A percentile compares a stretch with the other conserved stretches of the same genome.
Conservation (phyloP, 64 coral and sea anemone species). For the Actinia equina region DNA sequence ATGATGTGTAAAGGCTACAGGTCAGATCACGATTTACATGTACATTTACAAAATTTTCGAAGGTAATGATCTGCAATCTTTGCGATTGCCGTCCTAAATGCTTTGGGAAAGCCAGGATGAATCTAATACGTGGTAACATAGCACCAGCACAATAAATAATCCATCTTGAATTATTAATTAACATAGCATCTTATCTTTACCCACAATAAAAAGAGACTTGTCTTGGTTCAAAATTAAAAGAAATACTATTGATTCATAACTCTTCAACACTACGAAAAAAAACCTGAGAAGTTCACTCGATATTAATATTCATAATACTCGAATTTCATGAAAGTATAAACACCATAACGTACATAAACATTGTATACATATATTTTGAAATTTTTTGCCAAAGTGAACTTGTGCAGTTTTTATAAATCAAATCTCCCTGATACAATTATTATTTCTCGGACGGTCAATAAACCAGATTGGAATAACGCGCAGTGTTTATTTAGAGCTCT, state of each 20-base stretch:
- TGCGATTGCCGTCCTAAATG: not conserved
- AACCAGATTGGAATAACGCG: not conserved
- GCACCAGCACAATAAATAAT: not conserved
- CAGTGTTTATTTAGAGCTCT: not conserved
- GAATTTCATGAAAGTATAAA: not conserved
- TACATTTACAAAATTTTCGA: not conserved
- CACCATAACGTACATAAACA: not conserved
- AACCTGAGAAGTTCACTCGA: not conserved
- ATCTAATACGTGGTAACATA: not conserved
- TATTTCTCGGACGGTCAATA: not conserved
- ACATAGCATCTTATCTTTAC: slow-evolving; percentile 18
- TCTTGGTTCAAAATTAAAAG: not conserved
- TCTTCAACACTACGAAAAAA: not conserved
- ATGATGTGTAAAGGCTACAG: not conserved
- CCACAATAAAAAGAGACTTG: slow-evolving; percentile 7
- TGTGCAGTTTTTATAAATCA: not conserved
- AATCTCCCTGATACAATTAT: not conserved
- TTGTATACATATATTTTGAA: not conserved
- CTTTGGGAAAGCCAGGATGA: not conserved
- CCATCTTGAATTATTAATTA: slow-evolving; percentile 18
- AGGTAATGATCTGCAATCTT: not conserved
- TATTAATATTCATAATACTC: not conserved
- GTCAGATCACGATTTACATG: not conserved
- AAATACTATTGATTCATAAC: not conserved
- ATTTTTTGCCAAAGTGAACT: not conserved